A percentile compares a stretch with the other conserved stretches of the same genome.
Conservation (phyloP, 2,797 vertebrate genomes). For the Pipistrellus nathusii region DNA sequence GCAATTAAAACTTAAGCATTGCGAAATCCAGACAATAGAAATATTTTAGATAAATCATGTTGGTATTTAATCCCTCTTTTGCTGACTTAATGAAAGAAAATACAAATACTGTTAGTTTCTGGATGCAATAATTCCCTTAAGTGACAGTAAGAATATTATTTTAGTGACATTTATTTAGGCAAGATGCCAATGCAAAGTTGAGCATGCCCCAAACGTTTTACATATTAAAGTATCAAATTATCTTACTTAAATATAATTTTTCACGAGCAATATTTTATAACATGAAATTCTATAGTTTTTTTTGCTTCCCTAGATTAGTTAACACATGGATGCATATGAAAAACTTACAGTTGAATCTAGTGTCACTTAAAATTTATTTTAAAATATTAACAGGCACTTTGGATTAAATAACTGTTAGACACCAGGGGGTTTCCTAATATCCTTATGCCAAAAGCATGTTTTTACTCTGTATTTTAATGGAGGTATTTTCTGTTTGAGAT, state of each 20-base stretch:
- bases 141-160: constrained; percentile 40
- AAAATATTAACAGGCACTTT: constrained; percentile 43
- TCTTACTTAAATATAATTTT: constrained; percentile 47
- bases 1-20: not conserved
- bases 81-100: constrained; percentile 35
- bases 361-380: constrained; percentile 50
- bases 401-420: constrained; percentile 48
- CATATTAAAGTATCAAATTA: constrained; percentile 32
- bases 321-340: not conserved
- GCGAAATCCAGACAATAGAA: not conserved
- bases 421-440: not conserved
- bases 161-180: constrained; percentile 29
- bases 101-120: not conserved
- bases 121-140: not conserved
- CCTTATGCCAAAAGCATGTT: not conserved
- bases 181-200: constrained; percentile 41
- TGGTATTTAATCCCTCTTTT: not conserved
- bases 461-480: constrained; percentile 26
- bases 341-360: constrained; percentile 31
- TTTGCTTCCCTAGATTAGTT: not conserved
- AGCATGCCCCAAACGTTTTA: not conserved
- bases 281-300: not conserved
- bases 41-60: not conserved
- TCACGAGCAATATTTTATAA: constrained; percentile 36
- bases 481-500: constrained; percentile 40